phyloP scores from a whole-genome alignment of 1,140 invertebrate species.

The Asbolus verrucosus region DNA sequence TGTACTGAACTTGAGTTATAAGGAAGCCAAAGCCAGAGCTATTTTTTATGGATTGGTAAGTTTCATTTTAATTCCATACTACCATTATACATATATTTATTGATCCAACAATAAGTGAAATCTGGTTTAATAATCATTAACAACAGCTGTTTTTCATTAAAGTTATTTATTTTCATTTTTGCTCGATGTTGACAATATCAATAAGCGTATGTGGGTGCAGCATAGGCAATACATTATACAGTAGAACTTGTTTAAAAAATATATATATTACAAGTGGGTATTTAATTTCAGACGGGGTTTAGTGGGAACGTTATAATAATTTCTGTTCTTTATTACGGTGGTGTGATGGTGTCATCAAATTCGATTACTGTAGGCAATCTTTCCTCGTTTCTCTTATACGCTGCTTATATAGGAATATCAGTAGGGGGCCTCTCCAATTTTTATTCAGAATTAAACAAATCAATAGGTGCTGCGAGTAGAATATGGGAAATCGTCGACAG shows the following conservation, averaged over 20 bases:
- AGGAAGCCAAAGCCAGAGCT: constrained; percentile 87
- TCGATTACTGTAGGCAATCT: constrained; percentile 89
- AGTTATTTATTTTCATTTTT: too few relatives aligned
- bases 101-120: too few relatives aligned
- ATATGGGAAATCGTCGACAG: constrained; percentile 93
- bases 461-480: constrained; percentile 88
- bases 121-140: too few relatives aligned
- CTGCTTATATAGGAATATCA: constrained; percentile 92
- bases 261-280: too few relatives aligned
- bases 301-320: constrained; percentile 93
- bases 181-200: too few relatives aligned
- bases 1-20: constrained; percentile 84
- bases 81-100: too few relatives aligned
- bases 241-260: too few relatives aligned
- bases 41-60: constrained; percentile 93
- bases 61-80: constrained; percentile 35
- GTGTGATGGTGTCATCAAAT: constrained; percentile 85
- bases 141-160: too few relatives aligned
- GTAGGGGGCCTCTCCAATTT: constrained; percentile 88
- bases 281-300: constrained; percentile 83
- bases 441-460: constrained; percentile 94
- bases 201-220: too few relatives aligned
- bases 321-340: constrained; percentile 94
- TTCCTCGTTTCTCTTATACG: constrained; percentile 92
- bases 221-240: too few relatives aligned